Base-by-base conservation (phyloP, 2,888 invertebrate species). In the Paralinhomoeus sp. region DNA sequence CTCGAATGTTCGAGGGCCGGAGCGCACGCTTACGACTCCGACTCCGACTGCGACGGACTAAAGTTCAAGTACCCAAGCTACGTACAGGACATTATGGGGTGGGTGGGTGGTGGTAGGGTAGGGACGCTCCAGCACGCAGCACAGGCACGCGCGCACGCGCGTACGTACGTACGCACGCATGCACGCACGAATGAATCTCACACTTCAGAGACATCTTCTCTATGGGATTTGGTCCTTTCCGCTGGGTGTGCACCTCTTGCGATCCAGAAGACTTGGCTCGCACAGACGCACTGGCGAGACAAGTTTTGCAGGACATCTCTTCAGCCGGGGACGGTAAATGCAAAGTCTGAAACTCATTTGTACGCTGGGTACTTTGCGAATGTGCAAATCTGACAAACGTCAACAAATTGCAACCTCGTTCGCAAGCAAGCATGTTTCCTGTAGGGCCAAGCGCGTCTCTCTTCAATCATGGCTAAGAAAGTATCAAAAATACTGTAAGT, bases 1-100 rank as follows among this genome's bases (percentile, higher is more conserved):
- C 61, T 74, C 44, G 73, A 74, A 56, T 71, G 73, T 3, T 60
- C 65, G 40, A 54, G 72, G 46, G 72, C 73, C 36, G 71, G 70
- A 12, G 72, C 71, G 5, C 63, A 69, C 47, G 67, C 71, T 3
- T 58, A 63, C 23, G n/a, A n/a, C n/a, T n/a, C 61, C 27, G 62
- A 60, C 20, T 55, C 60, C 3, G 54, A 57, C 21, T 65, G 66
- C 40, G 58, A 59, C 33, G 65, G 66, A 22, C 61, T 63, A n/a
- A 53, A 54, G 33, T 73, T 72, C 57, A 62, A 68, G 39, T 74
- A 72, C 54, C 73, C 73, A 1, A 71, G 71, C 40, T 74, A 73
- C 53, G 71, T 74, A 20, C 72, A 74, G 57, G 71, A 73, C 50
- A 72, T 74, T 46, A 74, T 74, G 72, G 73, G 73, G 67, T 69